These are phyloP conservation scores for Caradrina kadenii DNA, from an alignment of 2,888 invertebrate genomes.

Conservation along the genomic window DNA sequence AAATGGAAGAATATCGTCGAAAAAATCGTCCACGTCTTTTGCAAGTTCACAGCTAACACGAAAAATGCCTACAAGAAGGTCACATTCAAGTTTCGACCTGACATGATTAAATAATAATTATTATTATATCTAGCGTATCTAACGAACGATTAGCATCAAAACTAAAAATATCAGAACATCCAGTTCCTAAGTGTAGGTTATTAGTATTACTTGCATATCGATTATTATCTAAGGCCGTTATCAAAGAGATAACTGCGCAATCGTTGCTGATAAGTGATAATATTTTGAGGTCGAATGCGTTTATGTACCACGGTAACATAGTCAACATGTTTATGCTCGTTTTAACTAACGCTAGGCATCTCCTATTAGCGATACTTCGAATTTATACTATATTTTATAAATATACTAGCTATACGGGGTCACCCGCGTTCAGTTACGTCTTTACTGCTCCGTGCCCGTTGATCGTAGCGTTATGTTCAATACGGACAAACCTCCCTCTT, in stretches of 20 bases:
- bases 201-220: conserved; percentile 53
- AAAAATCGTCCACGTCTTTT: background rate
- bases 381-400: too few relatives aligned
- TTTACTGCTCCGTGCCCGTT: too few relatives aligned
- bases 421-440: too few relatives aligned
- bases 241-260: conserved; percentile 54
- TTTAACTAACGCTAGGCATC: background rate
- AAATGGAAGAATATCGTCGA: background rate
- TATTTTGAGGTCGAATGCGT: conserved; percentile 57
- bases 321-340: conserved; percentile 28
- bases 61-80: conserved; percentile 13
- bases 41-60: too few relatives aligned
- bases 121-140: conserved; percentile 2
- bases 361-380: too few relatives aligned
- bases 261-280: conserved; percentile 60
- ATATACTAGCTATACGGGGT: too few relatives aligned
- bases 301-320: conserved; percentile 27
- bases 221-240: conserved; percentile 56
- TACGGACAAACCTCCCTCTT: too few relatives aligned
- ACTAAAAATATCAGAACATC: conserved; percentile 21
- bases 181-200: conserved; percentile 47
- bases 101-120: conserved; percentile 7
- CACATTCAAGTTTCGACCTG: conserved; percentile 12
- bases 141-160: conserved; percentile 6
- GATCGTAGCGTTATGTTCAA: too few relatives aligned